Evolutionary conservation across 2,797 vertebrate species (phyloP), one percentile per base, ranked within the genome.

Genomic region (Cygnus olor): DNA sequence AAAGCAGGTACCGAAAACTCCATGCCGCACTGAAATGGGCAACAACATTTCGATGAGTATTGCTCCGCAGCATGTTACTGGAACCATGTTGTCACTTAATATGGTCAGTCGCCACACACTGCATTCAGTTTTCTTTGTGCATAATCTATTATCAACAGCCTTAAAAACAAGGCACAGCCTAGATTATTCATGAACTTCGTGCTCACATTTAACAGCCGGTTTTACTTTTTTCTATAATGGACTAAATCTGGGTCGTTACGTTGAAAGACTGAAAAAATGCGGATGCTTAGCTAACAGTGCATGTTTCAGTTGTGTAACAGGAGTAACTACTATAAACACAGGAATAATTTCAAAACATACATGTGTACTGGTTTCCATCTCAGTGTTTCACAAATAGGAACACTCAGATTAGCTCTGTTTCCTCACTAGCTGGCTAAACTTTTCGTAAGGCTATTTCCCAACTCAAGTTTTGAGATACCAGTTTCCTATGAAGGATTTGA

Each of bases 281-380:
- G 0, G 72, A 51, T 79, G 78, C 89, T 93, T 89, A 91, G 74
- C 82, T 96, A 71, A 78, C 28, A 17, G 36, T 13, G 42, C 66
- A 78, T 45, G 11, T 70, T 95, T 85, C 92, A 68, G 54, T 32
- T 85, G 80, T 74, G 95, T 68, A 95, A 95, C 60, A 60, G 57
- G 57, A 96, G 82, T 47, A 83, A 87, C 81, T 87, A 5, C 54
- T 84, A 94, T n/a, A 95, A 96, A 96, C 90, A 95, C 51, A 78
- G 79, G 63, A 94, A 90, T 7, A 54, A 80, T 36, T 92, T 92
- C 94, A 89, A 93, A 88, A 93, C 70, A 92, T 71, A 89, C 49
- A 66, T 9, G 54, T 58, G 78, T 44, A 56, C 80, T 91, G 44
- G 93, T 94, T 95, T 96, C 88, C 88, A 95, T 73, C 60, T 38